Evolutionary conservation across 2,113 vertebrate species (phyloP).

Genomic region (Megaleporinus macrocephalus): DNA sequence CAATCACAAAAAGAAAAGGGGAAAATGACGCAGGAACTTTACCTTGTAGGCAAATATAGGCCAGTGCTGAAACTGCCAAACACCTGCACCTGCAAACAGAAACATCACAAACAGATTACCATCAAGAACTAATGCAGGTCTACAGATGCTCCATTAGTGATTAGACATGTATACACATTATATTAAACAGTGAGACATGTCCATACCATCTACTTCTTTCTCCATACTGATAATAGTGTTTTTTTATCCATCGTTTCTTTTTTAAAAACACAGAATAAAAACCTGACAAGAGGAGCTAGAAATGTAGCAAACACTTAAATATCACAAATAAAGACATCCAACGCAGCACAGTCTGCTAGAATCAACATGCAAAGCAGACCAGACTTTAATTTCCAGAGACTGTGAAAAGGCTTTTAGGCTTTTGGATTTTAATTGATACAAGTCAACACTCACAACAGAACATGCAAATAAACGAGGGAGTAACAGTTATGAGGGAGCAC

Average conservation of each 20-base stretch:
- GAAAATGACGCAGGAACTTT: too few relatives aligned
- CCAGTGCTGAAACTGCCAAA: slow-evolving; percentile 92
- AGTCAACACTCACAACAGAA: not conserved
- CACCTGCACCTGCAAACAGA: slow-evolving; percentile 82
- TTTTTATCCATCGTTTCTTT: too few relatives aligned
- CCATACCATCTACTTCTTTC: too few relatives aligned
- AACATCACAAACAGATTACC: slow-evolving; percentile 25
- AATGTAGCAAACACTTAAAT: too few relatives aligned
- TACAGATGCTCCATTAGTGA: too few relatives aligned
- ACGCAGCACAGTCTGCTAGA: not conserved
- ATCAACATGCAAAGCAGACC: not conserved
- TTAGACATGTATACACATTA: too few relatives aligned
- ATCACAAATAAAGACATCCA: too few relatives aligned
- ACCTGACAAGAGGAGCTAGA: too few relatives aligned
- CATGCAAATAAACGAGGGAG: not conserved
- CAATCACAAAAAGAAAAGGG: not conserved
- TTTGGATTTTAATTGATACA: not conserved
- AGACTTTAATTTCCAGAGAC: not conserved
- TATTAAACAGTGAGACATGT: too few relatives aligned
- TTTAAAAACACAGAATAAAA: too few relatives aligned
- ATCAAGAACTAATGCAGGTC: not conserved
- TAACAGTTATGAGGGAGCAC: not conserved
- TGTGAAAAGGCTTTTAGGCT: not conserved
- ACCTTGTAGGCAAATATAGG: slow-evolving; percentile 90
- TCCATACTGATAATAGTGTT: too few relatives aligned